Base-by-base conservation (phyloP, 2,797 vertebrate genomes). In the Anas georgica region DNA sequence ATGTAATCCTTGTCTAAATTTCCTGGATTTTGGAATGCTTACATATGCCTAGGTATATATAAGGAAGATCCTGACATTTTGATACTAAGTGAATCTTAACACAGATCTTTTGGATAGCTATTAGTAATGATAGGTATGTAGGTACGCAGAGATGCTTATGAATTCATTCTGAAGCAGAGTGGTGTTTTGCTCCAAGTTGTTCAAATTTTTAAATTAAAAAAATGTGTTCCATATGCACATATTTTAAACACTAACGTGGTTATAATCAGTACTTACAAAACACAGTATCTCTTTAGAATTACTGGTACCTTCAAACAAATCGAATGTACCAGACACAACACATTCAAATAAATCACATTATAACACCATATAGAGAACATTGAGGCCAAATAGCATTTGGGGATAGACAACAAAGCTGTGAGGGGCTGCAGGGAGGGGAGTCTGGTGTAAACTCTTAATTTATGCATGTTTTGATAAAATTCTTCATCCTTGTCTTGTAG, bases 181-280 rank as follows among this genome's bases (percentile, higher is more conserved):
- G 6, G 4, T 25, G 0, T 12, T 66, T 83, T 86, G 3, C 9
- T 75, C 41, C 9, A 66, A 41, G 35, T 66, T 52, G 29, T n/a
- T 4, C 1, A 83, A 69, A 56, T n/a, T 7, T 48, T 87, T 43
- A 48, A 72, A 48, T 62, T 37, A 52, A 82, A 85, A 22, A 63
- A 75, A 43, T 23, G 1, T 56, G 23, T 2, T 0, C 2, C 5
- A 56, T 1, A 5, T 28, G 13, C 16, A 59, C 1, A 4, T 59
- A 31, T 46, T 75, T 84, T 84, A 17, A 67, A 78, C 46, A 4
- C 2, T 2, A 15, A 6, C 1, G 13, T 9, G 11, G 4, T 39
- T 86, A 29, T 84, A 54, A 66, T 39, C 13, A 3, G 1, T n/a
- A 77, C 1, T 46, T 91, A 18, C 58, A 16, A n/a, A 10, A 67